Conservation (phyloP, 2,113 vertebrate genomes). For the Archocentrus centrarchus region DNA sequence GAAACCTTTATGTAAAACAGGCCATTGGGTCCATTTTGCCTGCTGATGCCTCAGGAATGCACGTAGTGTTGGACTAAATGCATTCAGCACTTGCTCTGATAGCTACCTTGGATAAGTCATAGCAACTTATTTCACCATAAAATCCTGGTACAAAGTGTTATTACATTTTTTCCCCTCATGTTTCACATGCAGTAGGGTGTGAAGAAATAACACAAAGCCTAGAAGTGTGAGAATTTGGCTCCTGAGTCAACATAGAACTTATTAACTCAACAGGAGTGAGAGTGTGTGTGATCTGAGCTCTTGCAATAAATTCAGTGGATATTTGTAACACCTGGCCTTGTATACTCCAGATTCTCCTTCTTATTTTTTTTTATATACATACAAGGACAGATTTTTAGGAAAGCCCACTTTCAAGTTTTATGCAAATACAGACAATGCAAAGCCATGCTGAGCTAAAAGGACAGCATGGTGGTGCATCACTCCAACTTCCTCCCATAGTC, state of each 20-base stretch:
- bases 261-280: not conserved
- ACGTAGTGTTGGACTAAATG: constrained; percentile 15
- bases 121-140: not conserved
- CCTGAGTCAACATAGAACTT: not conserved
- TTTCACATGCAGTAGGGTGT: not conserved
- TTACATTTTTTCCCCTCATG: not conserved
- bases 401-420: not conserved
- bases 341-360: not conserved
- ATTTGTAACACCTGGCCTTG: not conserved
- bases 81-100: not conserved
- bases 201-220: not conserved
- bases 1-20: constrained; percentile 35
- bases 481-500: too few relatives aligned
- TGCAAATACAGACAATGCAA: not conserved
- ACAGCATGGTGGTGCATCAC: too few relatives aligned
- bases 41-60: constrained; percentile 11
- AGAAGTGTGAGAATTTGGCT: not conserved
- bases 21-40: constrained; percentile 9
- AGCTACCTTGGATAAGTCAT: not conserved
- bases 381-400: not conserved
- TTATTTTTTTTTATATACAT: not conserved
- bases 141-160: not conserved
- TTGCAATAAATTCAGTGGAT: not conserved
- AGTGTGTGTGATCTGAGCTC: not conserved
- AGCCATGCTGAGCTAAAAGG: not conserved